A percentile compares a stretch with the other conserved stretches of the same genome.
These are phyloP conservation scores for Lasioglossum lativentre DNA, from an alignment of 2,888 invertebrate species.

Conservation along the genomic window DNA sequence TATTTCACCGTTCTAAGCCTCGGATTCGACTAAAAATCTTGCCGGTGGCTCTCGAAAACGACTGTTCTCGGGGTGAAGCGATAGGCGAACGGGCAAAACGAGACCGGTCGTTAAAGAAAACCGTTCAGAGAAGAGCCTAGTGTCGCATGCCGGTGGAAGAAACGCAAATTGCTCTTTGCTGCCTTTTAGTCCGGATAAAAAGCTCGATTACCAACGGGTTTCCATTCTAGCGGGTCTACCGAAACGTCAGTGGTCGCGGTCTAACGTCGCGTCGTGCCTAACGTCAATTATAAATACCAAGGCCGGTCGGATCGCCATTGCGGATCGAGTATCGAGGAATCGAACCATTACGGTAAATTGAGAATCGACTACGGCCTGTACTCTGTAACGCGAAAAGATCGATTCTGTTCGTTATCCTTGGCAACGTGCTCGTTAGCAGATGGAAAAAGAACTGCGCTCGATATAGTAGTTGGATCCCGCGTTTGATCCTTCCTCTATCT, in stretches of 20 bases:
- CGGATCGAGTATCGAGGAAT: constrained; percentile 27
- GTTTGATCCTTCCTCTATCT: not conserved
- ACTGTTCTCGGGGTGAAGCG: not conserved
- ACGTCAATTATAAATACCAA: constrained; percentile 31
- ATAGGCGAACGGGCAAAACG: constrained; percentile 37
- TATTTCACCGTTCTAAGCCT: not conserved
- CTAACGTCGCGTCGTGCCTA: not conserved
- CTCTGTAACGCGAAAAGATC: constrained; percentile 22
- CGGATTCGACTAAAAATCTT: not conserved
- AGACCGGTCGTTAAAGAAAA: constrained; percentile 38
- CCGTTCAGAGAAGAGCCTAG: constrained; percentile 7
- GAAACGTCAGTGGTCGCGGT: constrained; percentile 4
- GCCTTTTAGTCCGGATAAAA: constrained; percentile 27
- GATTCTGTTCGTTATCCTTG: constrained; percentile 28
- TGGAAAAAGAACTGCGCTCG: constrained; percentile 14
- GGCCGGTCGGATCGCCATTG: constrained; percentile 22
- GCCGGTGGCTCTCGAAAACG: not conserved
- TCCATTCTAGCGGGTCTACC: not conserved
- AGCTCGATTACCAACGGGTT: not conserved
- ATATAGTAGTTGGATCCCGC: not conserved
- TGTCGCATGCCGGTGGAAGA: constrained; percentile 24
- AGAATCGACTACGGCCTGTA: not conserved
- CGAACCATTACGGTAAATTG: constrained; percentile 41
- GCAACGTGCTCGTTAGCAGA: not conserved
- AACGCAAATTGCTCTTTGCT: constrained; percentile 54